phyloP scores from a whole-genome alignment of 2,113 vertebrate genomes.

The Notothenia rossii region DNA sequence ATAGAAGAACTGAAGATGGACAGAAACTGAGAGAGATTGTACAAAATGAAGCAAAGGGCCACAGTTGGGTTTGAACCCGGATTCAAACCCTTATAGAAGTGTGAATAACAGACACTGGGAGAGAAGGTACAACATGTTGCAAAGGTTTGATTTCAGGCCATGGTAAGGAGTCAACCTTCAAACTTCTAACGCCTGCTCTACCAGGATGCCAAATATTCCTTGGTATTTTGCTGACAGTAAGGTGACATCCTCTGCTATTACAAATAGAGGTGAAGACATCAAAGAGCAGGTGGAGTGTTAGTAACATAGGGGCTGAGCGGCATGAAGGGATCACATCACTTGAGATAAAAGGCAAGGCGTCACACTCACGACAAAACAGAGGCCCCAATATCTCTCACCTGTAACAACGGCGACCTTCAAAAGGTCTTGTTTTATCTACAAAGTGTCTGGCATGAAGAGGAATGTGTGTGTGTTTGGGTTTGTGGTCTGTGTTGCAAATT shows the following conservation, averaged over 20 bases:
- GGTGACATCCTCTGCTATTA: neutral
- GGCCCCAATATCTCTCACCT: conserved; percentile 57
- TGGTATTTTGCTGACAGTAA: conserved; percentile 1
- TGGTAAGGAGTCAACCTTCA: no score
- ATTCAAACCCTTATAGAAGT: no score
- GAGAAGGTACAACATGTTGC: no score
- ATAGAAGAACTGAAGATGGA: no score
- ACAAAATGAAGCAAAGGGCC: no score
- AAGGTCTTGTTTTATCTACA: conserved; percentile 67
- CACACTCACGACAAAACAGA: conserved; percentile 62
- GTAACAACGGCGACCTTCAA: conserved; percentile 61
- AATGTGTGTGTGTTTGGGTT: conserved; percentile 15
- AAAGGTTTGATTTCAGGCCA: no score
- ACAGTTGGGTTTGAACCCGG: no score
- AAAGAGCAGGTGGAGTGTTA: conserved; percentile 75
- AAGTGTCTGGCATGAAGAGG: conserved; percentile 46
- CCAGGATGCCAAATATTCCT: neutral
- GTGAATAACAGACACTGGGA: no score
- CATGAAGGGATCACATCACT: conserved; percentile 69
- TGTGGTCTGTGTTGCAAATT: neutral
- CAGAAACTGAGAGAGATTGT: no score
- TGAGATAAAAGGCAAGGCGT: conserved; percentile 65
- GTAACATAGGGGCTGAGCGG: conserved; percentile 70
- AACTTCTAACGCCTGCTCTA: no score
- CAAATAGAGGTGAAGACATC: conserved; percentile 47